These are phyloP conservation scores for Loxodonta africana DNA, from an alignment of 2,113 vertebrate genomes.

Conservation along the genomic window DNA sequence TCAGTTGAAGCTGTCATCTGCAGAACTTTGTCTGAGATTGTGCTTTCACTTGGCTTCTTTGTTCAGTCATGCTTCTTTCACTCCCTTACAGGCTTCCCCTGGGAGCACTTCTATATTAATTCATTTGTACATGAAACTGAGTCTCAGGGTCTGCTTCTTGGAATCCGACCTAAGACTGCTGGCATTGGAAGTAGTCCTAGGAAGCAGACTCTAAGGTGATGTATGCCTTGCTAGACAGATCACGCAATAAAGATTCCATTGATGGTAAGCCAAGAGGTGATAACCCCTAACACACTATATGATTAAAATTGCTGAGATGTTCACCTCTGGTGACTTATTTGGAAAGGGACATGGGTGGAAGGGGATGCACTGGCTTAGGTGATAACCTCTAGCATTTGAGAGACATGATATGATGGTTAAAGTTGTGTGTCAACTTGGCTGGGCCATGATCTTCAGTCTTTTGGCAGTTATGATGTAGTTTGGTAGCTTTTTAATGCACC, in stretches of 20 bases:
- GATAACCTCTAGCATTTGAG: not conserved
- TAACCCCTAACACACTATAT: not conserved
- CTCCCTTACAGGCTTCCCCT: not conserved
- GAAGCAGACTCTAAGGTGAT: not conserved
- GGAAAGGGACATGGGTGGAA: not conserved
- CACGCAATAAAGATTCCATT: not conserved
- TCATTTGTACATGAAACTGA: not conserved
- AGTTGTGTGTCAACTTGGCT: too few relatives aligned
- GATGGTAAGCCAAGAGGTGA: not conserved
- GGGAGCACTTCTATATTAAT: not conserved
- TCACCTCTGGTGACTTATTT: not conserved
- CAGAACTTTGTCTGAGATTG: not conserved
- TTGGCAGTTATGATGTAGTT: too few relatives aligned
- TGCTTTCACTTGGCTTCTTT: not conserved
- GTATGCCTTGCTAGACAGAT: not conserved
- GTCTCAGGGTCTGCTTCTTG: not conserved
- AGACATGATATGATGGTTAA: not conserved
- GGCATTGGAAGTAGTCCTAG: not conserved
- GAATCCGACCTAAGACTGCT: not conserved
- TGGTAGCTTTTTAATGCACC: too few relatives aligned
- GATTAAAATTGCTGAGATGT: not conserved
- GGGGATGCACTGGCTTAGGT: not conserved
- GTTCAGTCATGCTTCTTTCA: not conserved
- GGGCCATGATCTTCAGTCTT: too few relatives aligned
- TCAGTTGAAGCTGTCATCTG: not conserved